phyloP scores from a whole-genome alignment of 2,113 vertebrate species.

The Nycticorax nycticorax region DNA sequence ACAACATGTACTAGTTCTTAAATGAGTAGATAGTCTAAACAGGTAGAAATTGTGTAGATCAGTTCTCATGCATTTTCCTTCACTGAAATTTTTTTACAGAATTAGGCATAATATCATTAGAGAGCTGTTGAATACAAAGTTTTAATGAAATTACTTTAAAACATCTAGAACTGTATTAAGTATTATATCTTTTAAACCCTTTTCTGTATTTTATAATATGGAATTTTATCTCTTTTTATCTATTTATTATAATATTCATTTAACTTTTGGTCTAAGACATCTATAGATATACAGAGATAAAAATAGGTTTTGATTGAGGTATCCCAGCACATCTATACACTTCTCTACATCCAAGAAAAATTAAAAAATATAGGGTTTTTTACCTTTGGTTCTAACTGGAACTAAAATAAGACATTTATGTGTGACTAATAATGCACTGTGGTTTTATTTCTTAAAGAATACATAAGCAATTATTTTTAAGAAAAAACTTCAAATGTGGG shows the following conservation, averaged over 20 bases:
- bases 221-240: background rate
- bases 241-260: background rate
- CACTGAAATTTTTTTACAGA: background rate
- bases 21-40: background rate
- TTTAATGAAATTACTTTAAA: background rate
- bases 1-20: background rate
- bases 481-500: background rate
- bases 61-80: background rate
- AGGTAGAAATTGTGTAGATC: background rate
- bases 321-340: background rate
- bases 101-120: background rate
- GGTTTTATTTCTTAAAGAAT: background rate
- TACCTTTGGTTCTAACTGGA: background rate
- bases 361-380: background rate
- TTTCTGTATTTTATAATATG: background rate
- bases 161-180: background rate
- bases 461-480: rapidly evolving
- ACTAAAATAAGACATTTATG: background rate
- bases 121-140: background rate
- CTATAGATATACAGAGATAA: background rate
- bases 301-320: background rate
- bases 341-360: background rate
- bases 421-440: background rate
- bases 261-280: too few relatives aligned
- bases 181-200: background rate